Evolutionary conservation across 1,140 invertebrate species (phyloP), one percentile per base, ranked within the genome.

Genomic region (Pseudachorutes palmiensis): DNA sequence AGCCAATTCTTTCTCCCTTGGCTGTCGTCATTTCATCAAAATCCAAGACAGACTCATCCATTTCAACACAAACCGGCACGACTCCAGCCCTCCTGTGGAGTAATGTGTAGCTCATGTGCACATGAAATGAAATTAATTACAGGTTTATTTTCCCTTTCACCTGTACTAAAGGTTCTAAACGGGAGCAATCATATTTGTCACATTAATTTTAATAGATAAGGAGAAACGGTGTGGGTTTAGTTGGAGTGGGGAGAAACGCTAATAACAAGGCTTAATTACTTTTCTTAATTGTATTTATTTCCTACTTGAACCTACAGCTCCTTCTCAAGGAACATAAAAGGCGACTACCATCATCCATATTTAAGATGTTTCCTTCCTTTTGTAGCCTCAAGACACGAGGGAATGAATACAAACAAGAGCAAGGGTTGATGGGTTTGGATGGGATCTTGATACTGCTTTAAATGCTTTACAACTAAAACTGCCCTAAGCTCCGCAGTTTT

Each of bases 151-250:
- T n/a, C n/a, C n/a, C n/a, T n/a, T n/a, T n/a, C n/a, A n/a, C n/a
- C n/a, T n/a, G n/a, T n/a, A n/a, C n/a, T n/a, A 19, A 41, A 41
- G 51, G 12, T 55, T 55, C 24, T 55, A 55, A 55, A 19, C 19
- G 51, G 51, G n/a, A n/a, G 51, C 24, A 55, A 55, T 55, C 51
- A 55, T 55, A 55, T 55, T 55, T 55, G 51, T 55, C 51, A 9
- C 51, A 55, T 55, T 55, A 55, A 55, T 55, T 55, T 24, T 55
- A 12, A 55, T 55, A 55, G 51, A 55, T 55, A 55, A 55, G 24
- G 51, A 9, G 9, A n/a, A n/a, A n/a, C n/a, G 9, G 9, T 19
- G 9, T 45, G 19, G 9, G 36, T 45, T 19, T 9, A 45, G 36
- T 12, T 45, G 36, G 36, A 45, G 36, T 41, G 51, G 24, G 12